Base-by-base conservation (phyloP, 2,797 vertebrate species). In the Natrix natrix region DNA sequence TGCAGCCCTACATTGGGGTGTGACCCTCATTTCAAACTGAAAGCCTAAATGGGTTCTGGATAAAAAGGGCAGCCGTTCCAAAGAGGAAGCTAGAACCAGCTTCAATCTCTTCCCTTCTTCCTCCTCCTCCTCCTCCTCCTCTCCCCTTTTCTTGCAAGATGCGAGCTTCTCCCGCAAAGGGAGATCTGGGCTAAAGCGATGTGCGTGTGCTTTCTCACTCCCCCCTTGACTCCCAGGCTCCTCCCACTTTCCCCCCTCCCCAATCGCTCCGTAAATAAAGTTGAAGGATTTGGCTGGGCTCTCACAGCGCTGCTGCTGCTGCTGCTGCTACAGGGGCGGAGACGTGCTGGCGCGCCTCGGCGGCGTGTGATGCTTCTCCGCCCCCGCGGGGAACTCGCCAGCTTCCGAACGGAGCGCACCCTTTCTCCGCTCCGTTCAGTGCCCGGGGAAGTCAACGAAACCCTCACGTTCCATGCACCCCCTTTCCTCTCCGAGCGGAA, bases 201-300 rank as follows among this genome's bases (percentile, higher is more conserved):
- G 37, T 48, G 74, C 14, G 20, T 48, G 20, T 24, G 37, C 17
- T 43, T 43, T 2, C 74, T 37, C n/a, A n/a, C 37, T 1, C 74
- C 74, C 4, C 8, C 17, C 32, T 1, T 92, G 95, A 90, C 95
- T 2, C 17, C 16, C 91, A 93, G 0, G 96, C 96, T 96, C 97
- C 97, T 97, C 97, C 97, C 97, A 10, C 90, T 1, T 92, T 0
- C 12, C 95, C 96, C 96, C 94, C 32, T 91, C 96, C 93, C 93
- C 93, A 54, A 69, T n/a, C 89, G 24, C 78, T 59, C 78, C 37
- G 95, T 96, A 95, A 97, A 97, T 97, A 97, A 97, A 97, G 97
- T 97, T 97, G 96, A 95, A 93, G 92, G 94, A 93, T 96, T 93
- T 93, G 96, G 61, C 96, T 16, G 96, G 26, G 95, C n/a, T 94